phyloP scores from a whole-genome alignment of 2,113 vertebrate species.

The Aegithalos caudatus region DNA sequence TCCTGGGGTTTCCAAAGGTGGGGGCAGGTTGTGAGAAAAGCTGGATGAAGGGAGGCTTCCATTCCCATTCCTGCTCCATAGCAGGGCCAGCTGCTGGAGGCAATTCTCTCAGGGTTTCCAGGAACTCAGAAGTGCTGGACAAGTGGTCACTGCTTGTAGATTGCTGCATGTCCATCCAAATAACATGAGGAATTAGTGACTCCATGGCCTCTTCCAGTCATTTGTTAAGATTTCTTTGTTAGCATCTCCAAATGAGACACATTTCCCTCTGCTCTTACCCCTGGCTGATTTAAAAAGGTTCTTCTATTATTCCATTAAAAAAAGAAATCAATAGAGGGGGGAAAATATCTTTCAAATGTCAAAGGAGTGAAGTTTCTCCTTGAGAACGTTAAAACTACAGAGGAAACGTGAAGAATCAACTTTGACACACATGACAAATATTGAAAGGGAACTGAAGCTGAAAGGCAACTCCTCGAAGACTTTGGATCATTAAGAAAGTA shows the following conservation, averaged over 20 bases:
- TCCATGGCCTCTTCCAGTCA: not conserved
- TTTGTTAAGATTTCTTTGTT: not conserved
- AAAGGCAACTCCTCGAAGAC: slow-evolving; percentile 18
- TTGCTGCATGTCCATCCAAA: not conserved
- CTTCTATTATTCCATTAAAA: not conserved
- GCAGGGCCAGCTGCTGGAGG: not conserved
- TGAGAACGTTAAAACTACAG: not conserved
- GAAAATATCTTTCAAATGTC: not conserved
- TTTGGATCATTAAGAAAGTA: slow-evolving; percentile 32
- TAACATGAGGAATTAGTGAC: not conserved
- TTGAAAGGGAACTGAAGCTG: not conserved
- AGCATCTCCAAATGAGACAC: not conserved
- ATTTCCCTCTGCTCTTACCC: not conserved
- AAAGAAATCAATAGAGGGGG: not conserved
- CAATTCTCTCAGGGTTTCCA: not conserved
- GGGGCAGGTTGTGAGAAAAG: not conserved
- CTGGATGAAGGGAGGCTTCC: not conserved
- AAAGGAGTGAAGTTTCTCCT: not conserved
- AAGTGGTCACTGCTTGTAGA: not conserved
- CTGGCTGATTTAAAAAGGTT: not conserved
- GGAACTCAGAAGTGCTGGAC: not conserved
- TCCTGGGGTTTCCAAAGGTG: not conserved
- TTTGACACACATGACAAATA: slow-evolving; percentile 35
- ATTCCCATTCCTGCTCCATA: not conserved
- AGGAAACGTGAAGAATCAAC: not conserved